phyloP scores from a whole-genome alignment of 1,140 invertebrate species.

The Drosophila bifasciata region DNA sequence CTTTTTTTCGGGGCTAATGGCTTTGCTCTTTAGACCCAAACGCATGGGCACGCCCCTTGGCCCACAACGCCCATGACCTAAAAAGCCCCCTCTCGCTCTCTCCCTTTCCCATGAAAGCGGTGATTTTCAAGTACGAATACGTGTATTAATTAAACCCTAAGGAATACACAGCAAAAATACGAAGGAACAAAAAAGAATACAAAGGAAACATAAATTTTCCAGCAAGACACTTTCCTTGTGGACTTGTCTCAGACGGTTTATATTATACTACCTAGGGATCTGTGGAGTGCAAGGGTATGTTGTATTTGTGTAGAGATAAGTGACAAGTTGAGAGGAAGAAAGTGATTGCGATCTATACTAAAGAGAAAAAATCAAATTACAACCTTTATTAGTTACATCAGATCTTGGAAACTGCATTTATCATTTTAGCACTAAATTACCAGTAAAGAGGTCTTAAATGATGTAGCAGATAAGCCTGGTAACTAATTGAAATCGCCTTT shows the following conservation, averaged over 20 bases:
- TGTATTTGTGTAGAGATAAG: background rate
- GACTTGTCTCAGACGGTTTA: constrained; percentile 27
- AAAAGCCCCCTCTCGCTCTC: too few species aligned
- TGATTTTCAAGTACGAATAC: background rate
- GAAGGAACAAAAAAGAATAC: constrained; percentile 25
- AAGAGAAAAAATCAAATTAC: too few species aligned
- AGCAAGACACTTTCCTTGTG: constrained; percentile 67
- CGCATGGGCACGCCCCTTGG: constrained; percentile 16
- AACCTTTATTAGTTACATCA: too few species aligned
- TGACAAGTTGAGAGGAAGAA: background rate
- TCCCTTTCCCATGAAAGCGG: background rate
- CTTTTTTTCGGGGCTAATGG: constrained; percentile 23
- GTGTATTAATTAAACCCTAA: constrained; percentile 68
- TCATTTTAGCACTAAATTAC: too few species aligned
- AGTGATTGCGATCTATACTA: too few species aligned
- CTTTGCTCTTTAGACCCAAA: constrained; percentile 17
- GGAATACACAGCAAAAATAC: constrained; percentile 10
- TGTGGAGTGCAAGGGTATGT: background rate
- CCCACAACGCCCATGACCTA: constrained; percentile 24
- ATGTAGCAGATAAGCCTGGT: too few species aligned
- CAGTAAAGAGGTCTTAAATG: too few species aligned
- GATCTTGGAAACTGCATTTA: too few species aligned
- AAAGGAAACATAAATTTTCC: constrained; percentile 79
- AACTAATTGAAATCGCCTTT: too few species aligned
- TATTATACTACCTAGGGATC: too few species aligned